phyloP scores from a whole-genome alignment of 2,797 vertebrate species.

The Naso thynnoides region DNA sequence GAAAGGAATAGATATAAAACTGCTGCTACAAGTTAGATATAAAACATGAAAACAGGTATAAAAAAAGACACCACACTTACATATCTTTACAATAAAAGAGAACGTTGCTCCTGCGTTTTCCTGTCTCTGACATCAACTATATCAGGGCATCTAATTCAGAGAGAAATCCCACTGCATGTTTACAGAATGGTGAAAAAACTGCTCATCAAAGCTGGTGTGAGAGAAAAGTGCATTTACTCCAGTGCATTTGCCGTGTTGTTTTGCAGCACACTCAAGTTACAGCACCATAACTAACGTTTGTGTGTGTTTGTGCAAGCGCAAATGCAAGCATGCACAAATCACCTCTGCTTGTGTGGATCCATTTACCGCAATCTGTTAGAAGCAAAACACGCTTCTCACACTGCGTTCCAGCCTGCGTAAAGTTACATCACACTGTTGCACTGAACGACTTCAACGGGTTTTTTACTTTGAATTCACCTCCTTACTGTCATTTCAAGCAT shows the following conservation, averaged over 20 bases:
- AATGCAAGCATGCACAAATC: slow-evolving; percentile 45
- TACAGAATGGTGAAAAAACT: slow-evolving; percentile 2
- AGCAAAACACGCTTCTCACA: slow-evolving; percentile 37
- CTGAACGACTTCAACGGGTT: neutral
- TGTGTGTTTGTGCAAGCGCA: slow-evolving; percentile 12
- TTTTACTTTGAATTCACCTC: neutral
- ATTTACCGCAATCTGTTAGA: slow-evolving; percentile 50
- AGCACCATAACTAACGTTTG: neutral
- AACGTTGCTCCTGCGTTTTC: neutral
- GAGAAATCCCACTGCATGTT: neutral
- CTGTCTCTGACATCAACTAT: slow-evolving; percentile 5
- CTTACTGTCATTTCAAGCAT: neutral
- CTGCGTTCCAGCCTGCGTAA: slow-evolving; percentile 8
- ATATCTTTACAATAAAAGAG: neutral
- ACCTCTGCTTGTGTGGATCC: slow-evolving; percentile 40
- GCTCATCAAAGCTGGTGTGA: slow-evolving; percentile 28
- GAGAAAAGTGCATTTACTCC: slow-evolving; percentile 24
- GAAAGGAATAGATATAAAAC: slow-evolving; percentile 35
- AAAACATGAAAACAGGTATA: neutral
- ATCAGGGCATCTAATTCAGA: slow-evolving; percentile 10
- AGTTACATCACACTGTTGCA: neutral
- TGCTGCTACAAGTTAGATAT: neutral
- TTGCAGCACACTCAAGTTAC: neutral
- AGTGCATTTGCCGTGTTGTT: slow-evolving; percentile 20
- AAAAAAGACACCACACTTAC: neutral